These are phyloP conservation scores for Holothuria leucospilota DNA, from an alignment of 53 echinoderm and acorn worm species.

Conservation along the genomic window DNA sequence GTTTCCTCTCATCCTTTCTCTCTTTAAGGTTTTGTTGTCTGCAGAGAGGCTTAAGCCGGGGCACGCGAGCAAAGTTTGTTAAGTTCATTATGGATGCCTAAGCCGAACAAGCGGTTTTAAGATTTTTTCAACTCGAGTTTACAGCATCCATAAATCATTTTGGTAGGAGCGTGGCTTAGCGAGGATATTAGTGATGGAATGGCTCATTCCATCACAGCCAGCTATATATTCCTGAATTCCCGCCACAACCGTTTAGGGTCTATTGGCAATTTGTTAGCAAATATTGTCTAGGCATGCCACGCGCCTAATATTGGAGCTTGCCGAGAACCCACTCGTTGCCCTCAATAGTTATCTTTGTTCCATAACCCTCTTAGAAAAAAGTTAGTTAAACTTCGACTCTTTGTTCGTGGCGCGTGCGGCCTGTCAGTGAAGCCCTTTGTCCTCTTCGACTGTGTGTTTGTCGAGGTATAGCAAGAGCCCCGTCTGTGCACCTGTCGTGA, in stretches of 20 bases:
- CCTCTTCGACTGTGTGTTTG: conserved; percentile 51
- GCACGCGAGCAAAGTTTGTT: conserved; percentile 47
- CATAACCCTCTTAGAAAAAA: conserved; percentile 50
- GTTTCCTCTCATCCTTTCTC: neutral
- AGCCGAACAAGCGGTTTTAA: neutral
- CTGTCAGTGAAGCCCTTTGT: conserved; percentile 66
- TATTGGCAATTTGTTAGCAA: conserved; percentile 40
- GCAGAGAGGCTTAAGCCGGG: conserved; percentile 38
- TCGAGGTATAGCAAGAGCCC: conserved; percentile 34
- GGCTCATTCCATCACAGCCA: conserved; percentile 33
- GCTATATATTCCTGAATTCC: conserved; percentile 30
- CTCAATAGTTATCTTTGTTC: conserved; percentile 52
- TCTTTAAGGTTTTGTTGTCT: conserved; percentile 37
- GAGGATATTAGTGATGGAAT: too few relatives aligned
- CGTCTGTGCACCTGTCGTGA: conserved; percentile 55
- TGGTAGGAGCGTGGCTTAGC: conserved; percentile 19
- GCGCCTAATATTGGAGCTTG: conserved; percentile 15
- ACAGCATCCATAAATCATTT: conserved; percentile 33
- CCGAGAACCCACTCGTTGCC: conserved; percentile 50
- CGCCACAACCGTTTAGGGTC: conserved; percentile 35
- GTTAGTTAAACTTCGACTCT: conserved; percentile 48
- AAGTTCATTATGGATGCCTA: conserved; percentile 20
- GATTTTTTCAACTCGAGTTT: neutral
- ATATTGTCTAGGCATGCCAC: conserved; percentile 45
- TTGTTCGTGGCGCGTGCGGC: conserved; percentile 83